Evolutionary conservation across 2,797 vertebrate genomes (phyloP).

Genomic region (Sylvilagus floridanus): DNA sequence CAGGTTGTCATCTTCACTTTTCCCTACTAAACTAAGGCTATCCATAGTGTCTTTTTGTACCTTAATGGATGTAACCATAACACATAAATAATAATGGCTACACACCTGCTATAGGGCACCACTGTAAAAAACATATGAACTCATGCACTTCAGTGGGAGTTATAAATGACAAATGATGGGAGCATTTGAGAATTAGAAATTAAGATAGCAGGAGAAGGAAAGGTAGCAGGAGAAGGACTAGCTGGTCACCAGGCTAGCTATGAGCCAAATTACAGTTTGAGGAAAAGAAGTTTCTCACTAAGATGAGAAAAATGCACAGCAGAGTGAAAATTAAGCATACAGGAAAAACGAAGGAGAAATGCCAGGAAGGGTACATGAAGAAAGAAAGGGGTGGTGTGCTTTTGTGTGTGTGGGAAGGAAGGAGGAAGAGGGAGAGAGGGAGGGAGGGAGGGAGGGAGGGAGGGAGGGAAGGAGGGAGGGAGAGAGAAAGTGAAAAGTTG

Average conservation of each 20-base stretch:
- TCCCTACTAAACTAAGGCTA: neutral
- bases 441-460: neutral
- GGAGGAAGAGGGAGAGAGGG: neutral
- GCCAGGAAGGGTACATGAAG: neutral
- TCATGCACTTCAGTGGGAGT: neutral
- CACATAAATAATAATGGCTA: neutral
- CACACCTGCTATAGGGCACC: neutral
- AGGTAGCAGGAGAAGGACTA: neutral
- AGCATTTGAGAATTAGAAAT: neutral
- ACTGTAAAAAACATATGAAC: neutral
- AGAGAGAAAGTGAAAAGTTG: neutral
- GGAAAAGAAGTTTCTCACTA: neutral
- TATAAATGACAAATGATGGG: neutral
- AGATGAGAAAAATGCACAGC: neutral
- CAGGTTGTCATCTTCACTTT: neutral
- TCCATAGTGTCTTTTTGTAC: neutral
- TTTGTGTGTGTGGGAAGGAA: neutral
- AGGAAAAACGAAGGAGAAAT: slow-evolving; percentile 20
- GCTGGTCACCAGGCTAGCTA: neutral
- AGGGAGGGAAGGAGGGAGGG: too few species aligned
- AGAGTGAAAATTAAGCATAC: neutral
- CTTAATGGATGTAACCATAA: neutral
- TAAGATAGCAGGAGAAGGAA: neutral
- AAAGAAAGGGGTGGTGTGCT: too few species aligned
- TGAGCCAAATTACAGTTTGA: neutral